Evolutionary conservation across 2,888 invertebrate genomes (phyloP), one percentile per base, ranked within the genome.

Genomic region (Dicyrtomina minuta): DNA sequence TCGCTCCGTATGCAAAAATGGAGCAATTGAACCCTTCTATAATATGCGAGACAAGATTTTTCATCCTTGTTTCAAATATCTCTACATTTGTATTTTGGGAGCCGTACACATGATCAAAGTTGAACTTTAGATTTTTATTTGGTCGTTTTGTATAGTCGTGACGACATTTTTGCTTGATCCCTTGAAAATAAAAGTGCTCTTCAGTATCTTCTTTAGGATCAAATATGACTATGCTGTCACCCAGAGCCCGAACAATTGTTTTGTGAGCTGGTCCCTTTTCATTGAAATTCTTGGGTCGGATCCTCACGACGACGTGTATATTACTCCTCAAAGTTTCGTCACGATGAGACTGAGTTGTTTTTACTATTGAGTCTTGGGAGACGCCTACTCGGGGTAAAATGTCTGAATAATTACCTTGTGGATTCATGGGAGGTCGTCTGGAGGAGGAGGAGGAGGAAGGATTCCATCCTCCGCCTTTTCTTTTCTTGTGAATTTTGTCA

Each of bases 71-170:
- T 77, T 89, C 86, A 81, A 92, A 96, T 1, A 96, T 88, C 78
- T 91, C 88, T 17, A 83, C 82, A 81, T 95, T 96, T 0, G 86
- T 85, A 0, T 88, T 83, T 13, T 84, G 83, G 33, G 83, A 84
- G 24, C 87, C 88, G 82, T 92, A 96, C n/a, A 96, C 90, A 77
- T 86, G 84, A 81, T 96, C 94, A 81, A 94, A 96, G 22, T 89
- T 87, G 85, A 95, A 96, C 72, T 90, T 88, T 51, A 93, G 81
- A 79, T 96, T 91, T 80, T 93, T 93, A 79, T 92, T 90, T 1
- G 88, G 87, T 41, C 89, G 88, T 80, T 91, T 92, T 10, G 49
- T 64, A 13, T 89, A 84, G 39, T 91, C 86, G 79, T 91, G 91
- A 26, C 91, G 86, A 43, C 87, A 86, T 15, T 88, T 88, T 79